A percentile compares a stretch with the other conserved stretches of the same genome.
Evolutionary conservation across 2,888 invertebrate genomes (phyloP).

Genomic region (Thera britannica): DNA sequence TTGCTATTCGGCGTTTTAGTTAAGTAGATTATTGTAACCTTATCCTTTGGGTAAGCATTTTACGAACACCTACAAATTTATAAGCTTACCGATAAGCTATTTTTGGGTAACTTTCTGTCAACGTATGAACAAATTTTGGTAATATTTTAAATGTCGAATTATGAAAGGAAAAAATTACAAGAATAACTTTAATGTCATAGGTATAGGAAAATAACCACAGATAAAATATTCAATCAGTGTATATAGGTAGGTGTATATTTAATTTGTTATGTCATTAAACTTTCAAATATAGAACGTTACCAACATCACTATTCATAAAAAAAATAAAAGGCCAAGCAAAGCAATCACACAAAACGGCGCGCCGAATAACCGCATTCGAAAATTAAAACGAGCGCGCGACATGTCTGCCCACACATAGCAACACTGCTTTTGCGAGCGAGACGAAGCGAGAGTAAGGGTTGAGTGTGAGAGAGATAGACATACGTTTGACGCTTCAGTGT

Average conservation of each 20-base stretch:
- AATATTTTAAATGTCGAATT: no score
- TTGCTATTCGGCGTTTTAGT: slow-evolving; percentile 3
- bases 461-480: slow-evolving; percentile 60
- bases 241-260: neutral
- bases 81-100: no score
- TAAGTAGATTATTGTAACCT: neutral
- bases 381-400: slow-evolving; percentile 79
- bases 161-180: no score
- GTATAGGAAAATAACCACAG: no score
- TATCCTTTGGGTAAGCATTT: slow-evolving; percentile 12
- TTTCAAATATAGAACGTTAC: slow-evolving; percentile 16
- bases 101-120: no score
- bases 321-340: slow-evolving; percentile 55
- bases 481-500: slow-evolving; percentile 66
- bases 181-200: no score
- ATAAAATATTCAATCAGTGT: no score
- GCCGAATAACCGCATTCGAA: slow-evolving; percentile 78
- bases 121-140: no score
- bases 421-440: slow-evolving; percentile 59
- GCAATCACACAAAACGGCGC: slow-evolving; percentile 67
- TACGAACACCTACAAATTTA: slow-evolving; percentile 3
- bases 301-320: slow-evolving; percentile 48
- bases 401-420: slow-evolving; percentile 62
- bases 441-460: slow-evolving; percentile 16
- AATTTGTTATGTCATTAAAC: neutral